Base-by-base conservation (phyloP, 2,888 invertebrate species). In the Volucella bombylans region DNA sequence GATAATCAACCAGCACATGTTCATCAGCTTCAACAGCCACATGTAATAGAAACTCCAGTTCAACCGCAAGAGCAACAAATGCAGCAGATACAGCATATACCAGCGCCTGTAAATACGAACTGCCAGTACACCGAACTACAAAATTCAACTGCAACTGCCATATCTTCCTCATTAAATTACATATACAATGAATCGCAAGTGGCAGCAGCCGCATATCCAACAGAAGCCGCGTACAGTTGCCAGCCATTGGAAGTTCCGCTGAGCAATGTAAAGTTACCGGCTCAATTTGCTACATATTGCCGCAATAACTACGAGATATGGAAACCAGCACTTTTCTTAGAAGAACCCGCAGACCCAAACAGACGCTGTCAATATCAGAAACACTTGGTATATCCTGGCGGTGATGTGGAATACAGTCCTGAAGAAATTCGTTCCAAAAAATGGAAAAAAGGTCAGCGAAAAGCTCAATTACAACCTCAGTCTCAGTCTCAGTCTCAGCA, bases 281-380 rank as follows among this genome's bases (percentile, higher is more conserved):
- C 88, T 3, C 90, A 90, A 81, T 92, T 92, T 87, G 88, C 91
- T 43, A 86, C 89, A 0, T 89, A 88, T 71, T 90, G 90, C 14
- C 89, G 89, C 15, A 92, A 92, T 81, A 91, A 91, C 73, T 90
- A 90, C 78, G 92, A 92, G 82, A 90, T 90, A 18, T 92, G 92
- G 92, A 90, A 90, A 76, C 91, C 91, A n/a, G 90, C 90, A 2
- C 79, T 92, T 15, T 91, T 89, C 49, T 82, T 92, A 1, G 92
- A 92, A 59, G 92, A 92, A 78, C 91, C 92, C 0, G 90, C 89
- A 23, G 92, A 92, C 87, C 90, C 91, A 2, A 89, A 90, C 68
- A 90, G 89, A n/a, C 85, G 89, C 8, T 92, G 92, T 69, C 89
- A 90, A 55, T 92, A 92, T 88, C 89, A 90, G 49, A 91, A 92